Conservation (phyloP, 2,113 vertebrate species). For the Jaculus jaculus region DNA sequence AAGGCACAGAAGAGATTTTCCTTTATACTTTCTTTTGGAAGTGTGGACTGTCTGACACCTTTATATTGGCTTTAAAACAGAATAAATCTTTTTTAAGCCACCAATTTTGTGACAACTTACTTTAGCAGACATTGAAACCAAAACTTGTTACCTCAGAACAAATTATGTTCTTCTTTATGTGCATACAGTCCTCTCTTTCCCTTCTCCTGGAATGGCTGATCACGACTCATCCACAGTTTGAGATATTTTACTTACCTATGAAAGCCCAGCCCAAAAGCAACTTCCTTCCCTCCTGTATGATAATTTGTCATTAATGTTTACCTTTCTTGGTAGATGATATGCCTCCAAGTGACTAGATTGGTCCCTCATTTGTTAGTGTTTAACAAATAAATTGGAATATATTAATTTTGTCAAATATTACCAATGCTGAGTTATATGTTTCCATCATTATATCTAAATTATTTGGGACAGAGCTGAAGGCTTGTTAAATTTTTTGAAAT, state of each 20-base stretch:
- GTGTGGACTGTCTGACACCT: too few species aligned
- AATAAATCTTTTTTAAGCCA: background rate
- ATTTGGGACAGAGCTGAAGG: background rate
- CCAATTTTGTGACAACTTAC: background rate
- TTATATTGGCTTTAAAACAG: too few species aligned
- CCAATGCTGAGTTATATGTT: background rate
- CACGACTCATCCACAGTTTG: background rate
- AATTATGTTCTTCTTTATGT: too few species aligned
- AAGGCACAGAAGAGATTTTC: background rate
- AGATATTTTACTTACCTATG: background rate
- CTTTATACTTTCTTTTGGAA: background rate
- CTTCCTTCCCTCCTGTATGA: background rate
- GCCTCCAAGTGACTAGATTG: background rate
- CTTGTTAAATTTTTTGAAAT: background rate
- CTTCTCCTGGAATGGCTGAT: too few species aligned
- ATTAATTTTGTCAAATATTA: background rate
- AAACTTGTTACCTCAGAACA: background rate
- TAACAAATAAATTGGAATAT: background rate
- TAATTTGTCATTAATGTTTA: background rate
- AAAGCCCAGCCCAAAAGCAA: background rate
- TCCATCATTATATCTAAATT: background rate
- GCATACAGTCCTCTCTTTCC: too few species aligned
- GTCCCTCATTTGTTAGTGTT: background rate
- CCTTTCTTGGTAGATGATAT: background rate
- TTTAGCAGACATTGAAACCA: background rate